Conservation (phyloP, 2,113 vertebrate genomes). For the Rhabdomys dilectus region DNA sequence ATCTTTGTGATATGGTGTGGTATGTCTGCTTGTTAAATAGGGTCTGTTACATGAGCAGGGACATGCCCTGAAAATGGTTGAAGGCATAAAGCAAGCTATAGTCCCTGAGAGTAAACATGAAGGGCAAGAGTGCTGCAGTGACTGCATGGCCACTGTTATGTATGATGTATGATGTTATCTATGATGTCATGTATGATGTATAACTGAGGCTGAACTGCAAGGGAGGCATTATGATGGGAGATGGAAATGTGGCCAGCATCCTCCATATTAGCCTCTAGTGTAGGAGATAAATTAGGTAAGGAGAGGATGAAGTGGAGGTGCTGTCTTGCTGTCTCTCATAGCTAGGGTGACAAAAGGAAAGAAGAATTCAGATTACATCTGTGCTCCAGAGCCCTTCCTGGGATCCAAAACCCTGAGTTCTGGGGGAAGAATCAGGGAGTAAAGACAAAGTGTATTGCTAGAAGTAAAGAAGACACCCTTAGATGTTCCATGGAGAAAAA, state of each 20-base stretch:
- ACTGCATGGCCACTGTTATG: neutral
- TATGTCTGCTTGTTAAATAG: neutral
- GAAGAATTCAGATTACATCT: neutral
- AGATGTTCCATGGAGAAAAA: neutral
- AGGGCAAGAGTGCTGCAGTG: neutral
- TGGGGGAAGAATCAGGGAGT: neutral
- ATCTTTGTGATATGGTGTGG: neutral
- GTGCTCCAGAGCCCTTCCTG: neutral
- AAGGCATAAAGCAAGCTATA: neutral
- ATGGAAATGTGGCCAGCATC: neutral
- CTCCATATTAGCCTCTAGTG: neutral
- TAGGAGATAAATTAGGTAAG: neutral
- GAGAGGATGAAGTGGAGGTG: neutral
- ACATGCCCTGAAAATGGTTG: neutral
- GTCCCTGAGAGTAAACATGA: neutral
- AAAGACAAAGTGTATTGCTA: neutral
- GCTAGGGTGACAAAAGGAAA: neutral
- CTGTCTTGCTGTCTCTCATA: neutral
- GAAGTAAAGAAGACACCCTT: neutral
- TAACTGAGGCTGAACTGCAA: neutral
- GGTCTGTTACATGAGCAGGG: neutral
- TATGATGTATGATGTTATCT: neutral
- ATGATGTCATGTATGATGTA: neutral
- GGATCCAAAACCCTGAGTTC: neutral
- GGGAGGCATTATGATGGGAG: neutral